phyloP scores from a whole-genome alignment of 2,888 invertebrate genomes.

The Xylophagus ater region DNA sequence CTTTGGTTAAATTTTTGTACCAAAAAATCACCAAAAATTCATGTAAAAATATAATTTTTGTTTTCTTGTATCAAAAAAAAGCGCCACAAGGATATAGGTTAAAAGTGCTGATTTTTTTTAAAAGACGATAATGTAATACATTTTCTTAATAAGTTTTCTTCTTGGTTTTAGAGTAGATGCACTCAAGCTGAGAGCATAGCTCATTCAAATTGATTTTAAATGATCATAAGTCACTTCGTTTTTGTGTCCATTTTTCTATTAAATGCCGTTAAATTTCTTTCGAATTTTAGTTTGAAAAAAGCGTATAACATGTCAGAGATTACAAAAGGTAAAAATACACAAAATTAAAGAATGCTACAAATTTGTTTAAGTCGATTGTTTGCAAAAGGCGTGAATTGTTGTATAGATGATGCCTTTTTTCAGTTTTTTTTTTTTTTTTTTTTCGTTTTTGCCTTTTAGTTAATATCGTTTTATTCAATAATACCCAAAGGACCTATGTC shows the following conservation, averaged over 20 bases:
- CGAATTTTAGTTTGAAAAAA: constrained; percentile 12
- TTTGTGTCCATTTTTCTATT: constrained; percentile 11
- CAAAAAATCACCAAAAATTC: neutral
- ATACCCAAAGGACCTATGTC: constrained; percentile 9
- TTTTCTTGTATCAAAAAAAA: too few species aligned
- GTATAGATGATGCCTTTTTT: constrained; percentile 10
- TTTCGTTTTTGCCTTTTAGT: constrained; percentile 12
- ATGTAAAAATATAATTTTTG: neutral
- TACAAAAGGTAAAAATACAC: constrained; percentile 15
- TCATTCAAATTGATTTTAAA: constrained; percentile 7
- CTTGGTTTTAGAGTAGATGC: constrained; percentile 13
- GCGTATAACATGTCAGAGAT: constrained; percentile 4
- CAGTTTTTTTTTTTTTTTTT: constrained; percentile 9
- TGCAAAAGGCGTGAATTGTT: constrained; percentile 19
- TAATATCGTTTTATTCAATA: neutral
- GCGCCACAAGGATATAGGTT: too few species aligned
- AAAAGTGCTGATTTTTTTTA: constrained; percentile 1
- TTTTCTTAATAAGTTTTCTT: neutral
- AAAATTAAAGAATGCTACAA: constrained; percentile 15
- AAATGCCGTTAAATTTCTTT: constrained; percentile 18
- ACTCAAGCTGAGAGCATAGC: constrained; percentile 16
- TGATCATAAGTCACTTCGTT: neutral
- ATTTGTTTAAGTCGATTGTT: constrained; percentile 16
- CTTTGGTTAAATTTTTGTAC: constrained; percentile 5
- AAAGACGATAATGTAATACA: neutral